phyloP scores from a whole-genome alignment of 1,140 invertebrate genomes.

The Meloidogyne hapla region DNA sequence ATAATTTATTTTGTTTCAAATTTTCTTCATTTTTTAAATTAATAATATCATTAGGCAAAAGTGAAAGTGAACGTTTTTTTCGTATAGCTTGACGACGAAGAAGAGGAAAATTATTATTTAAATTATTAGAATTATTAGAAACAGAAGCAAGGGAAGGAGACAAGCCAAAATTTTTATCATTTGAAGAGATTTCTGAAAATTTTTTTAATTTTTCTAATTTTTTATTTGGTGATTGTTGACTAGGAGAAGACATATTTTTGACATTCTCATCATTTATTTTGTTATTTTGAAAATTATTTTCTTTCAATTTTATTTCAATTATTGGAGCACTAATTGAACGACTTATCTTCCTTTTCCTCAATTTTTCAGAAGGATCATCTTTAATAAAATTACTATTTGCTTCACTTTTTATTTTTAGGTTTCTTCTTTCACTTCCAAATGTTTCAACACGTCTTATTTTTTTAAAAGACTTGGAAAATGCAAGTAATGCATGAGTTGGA shows the following conservation, averaged over 20 bases:
- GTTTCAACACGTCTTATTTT: conserved; percentile 52
- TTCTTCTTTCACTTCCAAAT: conserved; percentile 17
- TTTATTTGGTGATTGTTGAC: neutral
- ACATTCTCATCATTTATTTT: neutral
- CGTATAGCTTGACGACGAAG: conserved; percentile 7
- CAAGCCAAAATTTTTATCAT: neutral
- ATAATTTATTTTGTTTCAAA: neutral
- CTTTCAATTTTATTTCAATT: neutral
- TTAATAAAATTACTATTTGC: neutral
- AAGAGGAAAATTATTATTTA: neutral
- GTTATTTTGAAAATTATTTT: neutral
- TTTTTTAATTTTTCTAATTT: no score
- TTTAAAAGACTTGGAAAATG: conserved; percentile 61
- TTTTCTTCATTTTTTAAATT: conserved; percentile 19
- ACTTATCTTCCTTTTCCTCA: neutral
- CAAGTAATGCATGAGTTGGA: conserved; percentile 45
- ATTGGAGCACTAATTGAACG: conserved; percentile 7
- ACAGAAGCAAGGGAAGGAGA: neutral
- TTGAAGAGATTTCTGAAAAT: no score
- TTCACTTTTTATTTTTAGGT: conserved; percentile 1
- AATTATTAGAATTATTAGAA: no score
- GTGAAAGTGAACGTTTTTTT: conserved; percentile 25
- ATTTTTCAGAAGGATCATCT: neutral
- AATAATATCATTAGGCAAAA: neutral
- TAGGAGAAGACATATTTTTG: neutral